Conservation (phyloP, 2,113 vertebrate species). For the Isichthys henryi region DNA sequence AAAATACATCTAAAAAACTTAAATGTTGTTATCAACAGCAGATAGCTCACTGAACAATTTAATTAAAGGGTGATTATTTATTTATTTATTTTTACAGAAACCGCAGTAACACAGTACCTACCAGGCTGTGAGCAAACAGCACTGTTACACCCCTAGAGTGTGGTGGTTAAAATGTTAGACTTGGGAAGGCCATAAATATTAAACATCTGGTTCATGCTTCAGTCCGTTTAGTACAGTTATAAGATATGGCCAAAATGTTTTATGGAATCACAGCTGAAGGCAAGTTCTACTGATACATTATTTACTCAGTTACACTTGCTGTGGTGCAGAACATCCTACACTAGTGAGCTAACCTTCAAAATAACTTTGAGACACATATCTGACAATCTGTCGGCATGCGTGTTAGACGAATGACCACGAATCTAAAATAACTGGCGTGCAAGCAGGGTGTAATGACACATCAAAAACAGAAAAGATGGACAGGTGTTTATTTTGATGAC, state of each 20-base stretch:
- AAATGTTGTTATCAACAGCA: no score
- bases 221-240: not conserved
- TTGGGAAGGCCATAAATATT: not conserved
- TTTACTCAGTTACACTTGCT: not conserved
- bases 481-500: slow-evolving; percentile 50
- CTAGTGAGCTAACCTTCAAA: slow-evolving; percentile 14
- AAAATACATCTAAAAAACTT: no score
- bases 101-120: no score
- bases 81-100: no score
- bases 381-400: not conserved
- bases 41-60: no score
- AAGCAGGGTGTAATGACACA: slow-evolving; percentile 48
- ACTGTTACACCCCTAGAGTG: no score
- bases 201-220: not conserved
- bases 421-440: slow-evolving; percentile 6
- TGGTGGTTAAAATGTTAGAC: not conserved
- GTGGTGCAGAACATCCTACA: not conserved
- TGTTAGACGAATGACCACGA: not conserved
- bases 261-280: not conserved
- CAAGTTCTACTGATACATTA: not conserved
- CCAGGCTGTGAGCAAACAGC: no score
- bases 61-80: no score
- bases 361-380: not conserved
- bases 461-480: slow-evolving; percentile 34
- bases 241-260: not conserved